Percentiles rank a stretch among this genome's conserved stretches.
These are phyloP conservation scores for Phytoseiulus persimilis DNA, from an alignment of 2,888 invertebrate species.

Conservation along the genomic window DNA sequence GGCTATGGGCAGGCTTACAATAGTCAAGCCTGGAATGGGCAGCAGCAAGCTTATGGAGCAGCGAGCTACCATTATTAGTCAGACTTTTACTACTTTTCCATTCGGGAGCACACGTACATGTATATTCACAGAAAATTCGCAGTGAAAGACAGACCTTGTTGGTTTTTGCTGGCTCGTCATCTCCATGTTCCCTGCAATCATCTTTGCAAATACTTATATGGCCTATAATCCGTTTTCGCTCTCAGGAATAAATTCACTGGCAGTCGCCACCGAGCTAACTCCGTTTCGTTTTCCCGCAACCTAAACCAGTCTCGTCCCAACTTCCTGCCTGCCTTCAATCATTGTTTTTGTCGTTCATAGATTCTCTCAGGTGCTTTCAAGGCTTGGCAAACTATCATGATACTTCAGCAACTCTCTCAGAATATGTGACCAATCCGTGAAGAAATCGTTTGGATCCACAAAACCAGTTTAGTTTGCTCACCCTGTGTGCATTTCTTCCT, in stretches of 20 bases:
- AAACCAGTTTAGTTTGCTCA: too few species aligned
- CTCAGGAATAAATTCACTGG: background rate
- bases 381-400: too few species aligned
- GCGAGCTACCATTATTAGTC: background rate
- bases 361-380: too few species aligned
- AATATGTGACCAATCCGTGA: too few species aligned
- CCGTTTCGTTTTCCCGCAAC: too few species aligned
- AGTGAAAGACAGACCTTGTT: background rate
- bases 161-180: background rate
- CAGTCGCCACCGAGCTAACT: background rate
- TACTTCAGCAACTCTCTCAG: too few species aligned
- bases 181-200: background rate
- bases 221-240: background rate
- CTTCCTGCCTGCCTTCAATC: too few species aligned
- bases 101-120: background rate
- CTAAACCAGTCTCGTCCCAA: too few species aligned
- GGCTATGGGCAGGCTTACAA: conserved; percentile 17
- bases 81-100: background rate
- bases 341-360: too few species aligned
- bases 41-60: conserved; percentile 8
- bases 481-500: too few species aligned
- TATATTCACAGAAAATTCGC: background rate
- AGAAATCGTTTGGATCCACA: too few species aligned
- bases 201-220: background rate
- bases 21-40: conserved; percentile 28